Conservation (phyloP, 2,113 vertebrate genomes). For the Monarcha castaneiventris region DNA sequence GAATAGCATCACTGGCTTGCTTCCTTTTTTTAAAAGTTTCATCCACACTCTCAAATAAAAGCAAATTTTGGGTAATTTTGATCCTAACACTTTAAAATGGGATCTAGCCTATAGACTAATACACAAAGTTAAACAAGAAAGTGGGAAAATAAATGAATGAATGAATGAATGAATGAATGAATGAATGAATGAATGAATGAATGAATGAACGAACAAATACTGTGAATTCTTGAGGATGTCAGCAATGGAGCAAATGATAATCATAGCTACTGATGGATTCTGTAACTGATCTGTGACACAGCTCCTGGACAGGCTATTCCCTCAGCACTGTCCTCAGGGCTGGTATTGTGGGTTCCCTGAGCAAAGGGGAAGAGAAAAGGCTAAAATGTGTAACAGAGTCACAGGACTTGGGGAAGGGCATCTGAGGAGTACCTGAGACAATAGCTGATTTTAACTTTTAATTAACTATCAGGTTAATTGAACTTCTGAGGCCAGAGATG, state of each 20-base stretch:
- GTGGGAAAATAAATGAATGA: background rate
- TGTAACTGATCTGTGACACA: background rate
- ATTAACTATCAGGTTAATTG: background rate
- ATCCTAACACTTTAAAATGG: background rate
- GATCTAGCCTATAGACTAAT: background rate
- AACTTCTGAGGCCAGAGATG: background rate
- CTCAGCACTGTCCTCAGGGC: accelerated
- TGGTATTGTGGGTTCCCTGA: accelerated
- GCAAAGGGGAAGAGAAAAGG: background rate
- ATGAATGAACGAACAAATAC: background rate
- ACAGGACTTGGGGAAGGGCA: background rate
- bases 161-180: background rate
- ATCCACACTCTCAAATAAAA: background rate
- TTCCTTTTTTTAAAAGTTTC: background rate
- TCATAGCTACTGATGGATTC: background rate
- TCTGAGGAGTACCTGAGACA: background rate
- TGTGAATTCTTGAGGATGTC: background rate
- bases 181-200: background rate
- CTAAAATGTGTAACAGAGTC: background rate
- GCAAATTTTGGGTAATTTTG: background rate
- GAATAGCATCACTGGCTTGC: background rate
- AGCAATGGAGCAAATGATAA: background rate
- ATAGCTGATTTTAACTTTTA: background rate
- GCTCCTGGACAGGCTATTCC: background rate
- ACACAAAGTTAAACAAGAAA: background rate